Percentiles rank a stretch among this genome's conserved stretches.
Conservation (phyloP, 2,888 invertebrate genomes). For the Pammene fasciana region DNA sequence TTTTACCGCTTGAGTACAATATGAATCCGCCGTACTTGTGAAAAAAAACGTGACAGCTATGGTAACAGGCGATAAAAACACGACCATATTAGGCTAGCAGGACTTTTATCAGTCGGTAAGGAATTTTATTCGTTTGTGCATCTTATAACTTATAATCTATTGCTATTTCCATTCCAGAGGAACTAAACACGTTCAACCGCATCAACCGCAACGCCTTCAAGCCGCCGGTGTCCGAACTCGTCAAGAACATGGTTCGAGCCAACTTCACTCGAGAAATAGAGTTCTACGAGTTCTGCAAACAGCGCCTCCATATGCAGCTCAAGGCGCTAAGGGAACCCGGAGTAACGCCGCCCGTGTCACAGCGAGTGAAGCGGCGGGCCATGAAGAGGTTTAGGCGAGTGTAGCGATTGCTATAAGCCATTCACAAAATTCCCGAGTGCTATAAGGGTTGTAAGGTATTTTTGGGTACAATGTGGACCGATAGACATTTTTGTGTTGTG, state of each 20-base stretch:
- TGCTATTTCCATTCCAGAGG: conserved; percentile 81
- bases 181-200: conserved; percentile 88
- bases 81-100: too few species aligned
- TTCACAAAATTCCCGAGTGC: neutral
- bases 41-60: too few species aligned
- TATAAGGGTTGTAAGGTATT: neutral
- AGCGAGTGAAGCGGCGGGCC: conserved; percentile 53
- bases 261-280: conserved; percentile 96
- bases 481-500: conserved; percentile 17
- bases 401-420: conserved; percentile 35
- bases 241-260: conserved; percentile 91
- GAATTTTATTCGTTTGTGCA: too few species aligned
- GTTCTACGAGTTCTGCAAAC: conserved; percentile 95
- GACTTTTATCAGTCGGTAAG: too few species aligned
- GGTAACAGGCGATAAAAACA: too few species aligned
- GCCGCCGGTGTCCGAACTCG: conserved; percentile 92
- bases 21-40: too few species aligned
- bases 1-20: too few species aligned
- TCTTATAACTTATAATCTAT: too few species aligned
- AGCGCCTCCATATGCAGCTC: conserved; percentile 91
- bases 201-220: conserved; percentile 94
- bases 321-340: conserved; percentile 86
- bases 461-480: neutral
- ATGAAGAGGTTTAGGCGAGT: conserved; percentile 49
- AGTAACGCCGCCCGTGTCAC: conserved; percentile 56